A percentile compares a stretch with the other conserved stretches of the same genome.
Evolutionary conservation across 2,888 invertebrate genomes (phyloP).

Genomic region (Lysandra bellargus): DNA sequence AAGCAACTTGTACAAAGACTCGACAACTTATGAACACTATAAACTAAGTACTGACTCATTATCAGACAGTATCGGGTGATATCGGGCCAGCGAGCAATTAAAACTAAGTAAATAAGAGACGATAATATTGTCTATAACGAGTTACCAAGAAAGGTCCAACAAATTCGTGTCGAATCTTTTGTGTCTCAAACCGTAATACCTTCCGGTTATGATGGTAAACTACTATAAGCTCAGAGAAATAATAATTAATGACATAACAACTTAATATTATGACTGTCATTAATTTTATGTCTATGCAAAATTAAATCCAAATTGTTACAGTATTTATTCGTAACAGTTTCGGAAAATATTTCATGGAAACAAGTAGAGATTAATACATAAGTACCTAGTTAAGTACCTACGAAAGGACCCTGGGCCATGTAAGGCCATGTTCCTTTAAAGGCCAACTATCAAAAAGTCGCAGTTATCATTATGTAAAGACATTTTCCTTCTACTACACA

Average conservation of each 20-base stretch:
- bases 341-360: no score
- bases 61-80: constrained; percentile 10
- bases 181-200: not conserved
- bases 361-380: no score
- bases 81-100: constrained; percentile 14
- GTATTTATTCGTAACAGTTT: no score
- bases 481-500: no score
- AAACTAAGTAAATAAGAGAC: constrained; percentile 2
- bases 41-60: constrained; percentile 5
- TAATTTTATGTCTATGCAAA: no score
- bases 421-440: no score
- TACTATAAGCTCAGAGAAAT: not conserved
- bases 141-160: not conserved
- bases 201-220: not conserved
- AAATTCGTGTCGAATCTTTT: not conserved
- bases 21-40: not conserved
- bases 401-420: no score
- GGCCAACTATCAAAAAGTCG: no score
- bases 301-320: no score
- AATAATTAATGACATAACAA: not conserved
- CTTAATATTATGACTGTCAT: not conserved
- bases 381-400: no score
- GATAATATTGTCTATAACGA: constrained; percentile 1
- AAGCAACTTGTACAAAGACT: not conserved
- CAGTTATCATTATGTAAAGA: no score